These are phyloP conservation scores for Miniopterus natalensis DNA, from an alignment of 2,113 vertebrate genomes.

Conservation along the genomic window DNA sequence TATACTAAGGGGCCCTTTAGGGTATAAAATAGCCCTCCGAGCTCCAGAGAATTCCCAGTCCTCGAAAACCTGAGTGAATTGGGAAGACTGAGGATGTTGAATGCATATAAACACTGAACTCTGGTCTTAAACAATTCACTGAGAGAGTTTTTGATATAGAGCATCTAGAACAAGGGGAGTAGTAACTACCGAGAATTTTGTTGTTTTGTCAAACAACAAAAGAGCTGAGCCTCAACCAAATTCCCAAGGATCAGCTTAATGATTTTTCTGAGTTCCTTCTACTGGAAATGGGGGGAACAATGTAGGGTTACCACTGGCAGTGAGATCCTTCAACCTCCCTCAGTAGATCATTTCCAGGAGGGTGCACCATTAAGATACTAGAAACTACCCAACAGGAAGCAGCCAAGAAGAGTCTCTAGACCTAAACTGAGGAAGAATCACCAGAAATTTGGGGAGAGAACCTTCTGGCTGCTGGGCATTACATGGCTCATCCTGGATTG, in stretches of 20 bases:
- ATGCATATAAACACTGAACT: not conserved
- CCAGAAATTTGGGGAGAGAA: not conserved
- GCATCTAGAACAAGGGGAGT: not conserved
- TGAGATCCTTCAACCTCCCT: not conserved
- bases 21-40: not conserved
- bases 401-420: not conserved
- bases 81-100: not conserved
- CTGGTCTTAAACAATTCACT: not conserved
- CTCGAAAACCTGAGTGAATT: not conserved
- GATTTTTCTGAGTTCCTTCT: not conserved
- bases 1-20: no score
- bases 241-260: not conserved
- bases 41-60: not conserved
- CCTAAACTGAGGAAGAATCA: not conserved
- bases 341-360: constrained; percentile 61
- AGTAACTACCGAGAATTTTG: not conserved
- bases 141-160: not conserved
- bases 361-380: constrained; percentile 67
- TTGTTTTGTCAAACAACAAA: constrained; percentile 17
- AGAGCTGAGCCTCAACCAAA: not conserved
- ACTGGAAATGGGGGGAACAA: not conserved
- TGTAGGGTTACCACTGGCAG: no score
- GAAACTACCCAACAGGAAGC: not conserved
- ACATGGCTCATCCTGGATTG: not conserved
- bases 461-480: not conserved